A percentile compares a stretch with the other conserved stretches of the same genome.
These are phyloP conservation scores for Chrysogorgia sp. DNA, from an alignment of 92 coral and sea anemone species.

Conservation along the genomic window DNA sequence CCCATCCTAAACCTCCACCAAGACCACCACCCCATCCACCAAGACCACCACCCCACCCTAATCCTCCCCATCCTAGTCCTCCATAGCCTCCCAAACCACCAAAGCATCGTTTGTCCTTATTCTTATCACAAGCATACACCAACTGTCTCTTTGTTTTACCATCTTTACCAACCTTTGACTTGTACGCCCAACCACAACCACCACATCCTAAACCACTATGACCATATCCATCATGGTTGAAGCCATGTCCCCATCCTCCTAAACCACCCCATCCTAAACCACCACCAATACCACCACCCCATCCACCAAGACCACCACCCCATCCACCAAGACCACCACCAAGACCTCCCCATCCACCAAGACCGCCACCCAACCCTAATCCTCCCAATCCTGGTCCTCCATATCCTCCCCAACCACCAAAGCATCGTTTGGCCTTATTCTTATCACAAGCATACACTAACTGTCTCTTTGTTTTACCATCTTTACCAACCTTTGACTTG, in stretches of 20 bases:
- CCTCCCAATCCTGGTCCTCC: conserved; percentile 85
- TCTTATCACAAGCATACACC: conserved; percentile 1
- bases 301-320: conserved; percentile 79
- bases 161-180: conserved; percentile 44
- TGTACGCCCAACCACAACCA: conserved; percentile 40
- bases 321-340: conserved; percentile 56
- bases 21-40: conserved; percentile 56
- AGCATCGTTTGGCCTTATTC: conserved; percentile 58
- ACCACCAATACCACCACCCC: conserved; percentile 10
- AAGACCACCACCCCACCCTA: conserved; percentile 12
- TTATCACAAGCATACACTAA: conserved; percentile 69
- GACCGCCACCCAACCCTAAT: conserved; percentile 53
- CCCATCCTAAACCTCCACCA: conserved; percentile 48
- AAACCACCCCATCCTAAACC: conserved; percentile 45
- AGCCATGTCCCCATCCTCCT: conserved; percentile 48
- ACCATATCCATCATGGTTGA: background rate
- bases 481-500: conserved; percentile 43
- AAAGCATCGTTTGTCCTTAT: background rate
- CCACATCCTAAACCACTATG: conserved; percentile 56
- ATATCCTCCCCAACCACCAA: conserved; percentile 71
- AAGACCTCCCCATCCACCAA: conserved; percentile 44
- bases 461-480: conserved; percentile 45
- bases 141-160: conserved; percentile 1
- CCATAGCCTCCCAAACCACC: background rate
- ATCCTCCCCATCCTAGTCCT: background rate